Percentiles rank a stretch among this genome's conserved stretches.
Evolutionary conservation across 2,113 vertebrate genomes (phyloP).

Genomic region (Bungarus multicinctus): DNA sequence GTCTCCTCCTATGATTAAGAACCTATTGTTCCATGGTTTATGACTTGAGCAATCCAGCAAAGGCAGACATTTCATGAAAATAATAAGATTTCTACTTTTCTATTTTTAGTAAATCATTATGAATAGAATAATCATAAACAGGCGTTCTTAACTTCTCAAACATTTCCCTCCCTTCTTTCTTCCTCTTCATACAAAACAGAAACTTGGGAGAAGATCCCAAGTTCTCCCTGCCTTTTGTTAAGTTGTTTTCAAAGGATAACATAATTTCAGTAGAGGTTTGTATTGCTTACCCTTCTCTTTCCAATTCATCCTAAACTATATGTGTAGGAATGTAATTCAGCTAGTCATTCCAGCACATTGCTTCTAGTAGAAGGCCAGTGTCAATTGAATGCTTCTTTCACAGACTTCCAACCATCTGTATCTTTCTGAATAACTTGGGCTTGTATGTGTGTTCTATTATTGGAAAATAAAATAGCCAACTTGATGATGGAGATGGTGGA

Average conservation of each 20-base stretch:
- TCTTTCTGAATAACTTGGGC: background rate
- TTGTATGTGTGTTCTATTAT: background rate
- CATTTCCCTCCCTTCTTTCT: background rate
- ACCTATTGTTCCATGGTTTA: background rate
- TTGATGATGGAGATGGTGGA: no score
- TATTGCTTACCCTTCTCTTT: background rate
- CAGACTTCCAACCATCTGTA: background rate
- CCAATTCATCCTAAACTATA: background rate
- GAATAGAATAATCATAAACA: background rate
- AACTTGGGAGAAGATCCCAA: background rate
- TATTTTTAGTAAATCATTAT: background rate
- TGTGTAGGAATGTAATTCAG: background rate
- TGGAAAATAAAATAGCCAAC: background rate
- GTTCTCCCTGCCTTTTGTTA: background rate
- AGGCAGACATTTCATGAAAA: background rate
- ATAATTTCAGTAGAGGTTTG: background rate
- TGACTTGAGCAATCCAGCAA: background rate
- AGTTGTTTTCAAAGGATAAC: background rate
- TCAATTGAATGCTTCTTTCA: background rate
- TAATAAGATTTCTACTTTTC: background rate
- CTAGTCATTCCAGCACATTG: background rate
- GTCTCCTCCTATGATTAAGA: background rate
- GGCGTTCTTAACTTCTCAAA: background rate
- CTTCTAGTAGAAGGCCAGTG: background rate
- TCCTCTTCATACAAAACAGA: background rate